Base-by-base conservation (phyloP, 2,797 vertebrate species). In the Pipistrellus pipistrellus region DNA sequence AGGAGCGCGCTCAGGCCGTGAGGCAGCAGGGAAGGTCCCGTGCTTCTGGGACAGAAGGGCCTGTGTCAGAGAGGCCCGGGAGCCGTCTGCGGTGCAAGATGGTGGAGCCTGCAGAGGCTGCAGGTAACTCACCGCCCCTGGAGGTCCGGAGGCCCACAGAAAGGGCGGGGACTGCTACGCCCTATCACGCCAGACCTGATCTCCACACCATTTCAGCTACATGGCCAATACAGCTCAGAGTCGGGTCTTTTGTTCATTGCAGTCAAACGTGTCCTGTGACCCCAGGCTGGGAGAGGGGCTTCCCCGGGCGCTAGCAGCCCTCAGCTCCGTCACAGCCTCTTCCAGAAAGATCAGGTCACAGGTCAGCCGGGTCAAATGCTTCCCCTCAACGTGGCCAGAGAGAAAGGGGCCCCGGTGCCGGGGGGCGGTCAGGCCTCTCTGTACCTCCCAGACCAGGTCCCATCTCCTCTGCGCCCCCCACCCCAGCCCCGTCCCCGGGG, bases 1-100 rank as follows among this genome's bases (percentile, higher is more conserved):
- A 35, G 6, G 23, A 23, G 38, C 6, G 64, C 64, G 1, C 23
- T 57, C 32, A 14, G n/a, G 27, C 1, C 0, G 0, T 0, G 17
- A 46, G 8, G 71, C 27, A 8, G 35, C n/a, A 4, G 62, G 80
- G 44, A 51, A 62, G 53, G 51, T 6, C 32, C 27, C 62, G 23
- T 27, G 41, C 32, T 66, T 55, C 51, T 55, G 35, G 35, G 46
- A 51, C 46, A 77, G 62, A 77, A 88, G 57, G 48, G 12, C 13
- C 27, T 44, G 4, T 62, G 20, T 59, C 17, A 23, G 15, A 75
- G 20, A 6, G 8, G 9, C 5, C 53, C n/a, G 2, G 76, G 15
- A 68, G 17, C 6, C 12, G 17, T 18, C 41, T 46, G 53, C 78
- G 15, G 5, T 1, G 18, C 9, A 4, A 14, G 25, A n/a, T 66